Conservation (phyloP, 1,140 invertebrate species). For the Centruroides sculpturatus region DNA sequence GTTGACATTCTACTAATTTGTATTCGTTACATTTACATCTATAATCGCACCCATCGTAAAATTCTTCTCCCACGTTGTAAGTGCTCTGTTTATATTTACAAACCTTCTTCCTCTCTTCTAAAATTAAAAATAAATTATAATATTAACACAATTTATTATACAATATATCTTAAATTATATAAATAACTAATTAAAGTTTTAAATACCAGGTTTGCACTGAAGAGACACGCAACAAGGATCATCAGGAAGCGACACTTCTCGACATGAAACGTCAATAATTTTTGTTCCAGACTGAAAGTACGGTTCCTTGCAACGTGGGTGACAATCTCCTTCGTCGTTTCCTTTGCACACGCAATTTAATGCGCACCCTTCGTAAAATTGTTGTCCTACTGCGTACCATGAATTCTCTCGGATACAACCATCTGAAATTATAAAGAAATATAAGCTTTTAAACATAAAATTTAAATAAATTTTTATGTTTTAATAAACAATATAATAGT, state of each 20-base stretch:
- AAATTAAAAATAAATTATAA: no score
- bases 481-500: no score
- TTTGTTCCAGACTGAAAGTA: constrained; percentile 25
- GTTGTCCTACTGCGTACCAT: constrained; percentile 21
- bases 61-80: constrained; percentile 49
- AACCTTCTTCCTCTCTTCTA: no score
- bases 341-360: constrained; percentile 22
- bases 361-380: constrained; percentile 25
- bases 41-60: constrained; percentile 60
- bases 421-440: constrained; percentile 10
- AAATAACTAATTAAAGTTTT: no score
- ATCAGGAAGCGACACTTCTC: constrained; percentile 45
- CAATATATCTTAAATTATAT: no score
- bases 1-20: constrained; percentile 53
- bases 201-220: constrained; percentile 31
- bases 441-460: no score
- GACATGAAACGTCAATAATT: constrained; percentile 51
- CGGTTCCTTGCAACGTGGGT: constrained; percentile 6
- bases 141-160: no score
- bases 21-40: constrained; percentile 59
- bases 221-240: constrained; percentile 61
- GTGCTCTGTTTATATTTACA: constrained; percentile 24
- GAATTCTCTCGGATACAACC: constrained; percentile 23
- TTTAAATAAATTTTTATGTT: no score
- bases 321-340: constrained; percentile 5